Conservation (phyloP, 1,140 invertebrate species). For the Palaemon carinicauda region DNA sequence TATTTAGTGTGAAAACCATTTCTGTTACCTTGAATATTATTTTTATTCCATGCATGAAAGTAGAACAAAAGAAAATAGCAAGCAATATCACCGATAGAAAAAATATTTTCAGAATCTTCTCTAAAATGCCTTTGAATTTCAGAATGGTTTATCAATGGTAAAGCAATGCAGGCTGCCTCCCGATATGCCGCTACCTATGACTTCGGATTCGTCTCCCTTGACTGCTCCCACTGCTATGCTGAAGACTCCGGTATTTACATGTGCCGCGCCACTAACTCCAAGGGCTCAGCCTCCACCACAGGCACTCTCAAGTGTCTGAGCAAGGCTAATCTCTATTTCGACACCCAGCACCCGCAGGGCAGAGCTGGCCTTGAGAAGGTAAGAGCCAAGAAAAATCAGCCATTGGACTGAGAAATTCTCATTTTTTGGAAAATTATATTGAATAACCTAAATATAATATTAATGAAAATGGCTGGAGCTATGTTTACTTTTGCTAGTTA, state of each 20-base stretch:
- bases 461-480: no score
- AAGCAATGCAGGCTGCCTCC: constrained; percentile 79
- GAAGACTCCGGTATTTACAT: constrained; percentile 92
- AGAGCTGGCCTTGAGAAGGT: constrained; percentile 84
- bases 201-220: constrained; percentile 86
- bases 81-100: no score
- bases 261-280: constrained; percentile 90
- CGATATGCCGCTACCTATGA: constrained; percentile 87
- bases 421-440: no score
- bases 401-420: no score
- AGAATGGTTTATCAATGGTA: constrained; percentile 90
- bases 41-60: no score
- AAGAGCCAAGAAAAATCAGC: background rate
- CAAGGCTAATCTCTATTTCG: constrained; percentile 63
- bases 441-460: no score
- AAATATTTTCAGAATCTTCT: background rate
- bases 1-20: no score
- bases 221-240: constrained; percentile 81
- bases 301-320: constrained; percentile 74
- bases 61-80: no score
- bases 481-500: no score
- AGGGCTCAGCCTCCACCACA: constrained; percentile 86
- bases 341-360: constrained; percentile 90
- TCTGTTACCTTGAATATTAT: no score
- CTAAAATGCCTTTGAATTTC: background rate